phyloP scores from a whole-genome alignment of 2,797 vertebrate genomes.

The Xerus rutilus region DNA sequence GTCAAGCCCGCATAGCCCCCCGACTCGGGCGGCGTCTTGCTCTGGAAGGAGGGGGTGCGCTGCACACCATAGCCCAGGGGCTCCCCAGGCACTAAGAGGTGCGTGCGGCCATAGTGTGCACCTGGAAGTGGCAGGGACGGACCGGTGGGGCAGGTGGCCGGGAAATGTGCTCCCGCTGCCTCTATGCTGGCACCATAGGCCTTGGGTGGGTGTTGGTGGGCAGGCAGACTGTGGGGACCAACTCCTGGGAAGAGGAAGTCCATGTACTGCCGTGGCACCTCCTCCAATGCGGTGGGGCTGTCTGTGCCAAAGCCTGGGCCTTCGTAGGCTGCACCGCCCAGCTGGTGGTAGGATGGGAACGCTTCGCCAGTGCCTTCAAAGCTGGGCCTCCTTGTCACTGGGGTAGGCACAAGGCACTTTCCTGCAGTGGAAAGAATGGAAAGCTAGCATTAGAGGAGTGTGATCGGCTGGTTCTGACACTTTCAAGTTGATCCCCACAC shows the following conservation, averaged over 20 bases:
- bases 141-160: slow-evolving; percentile 88
- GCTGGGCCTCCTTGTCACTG: slow-evolving; percentile 93
- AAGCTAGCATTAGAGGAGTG: neutral
- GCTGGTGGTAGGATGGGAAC: slow-evolving; percentile 94
- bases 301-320: slow-evolving; percentile 92
- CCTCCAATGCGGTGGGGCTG: slow-evolving; percentile 87
- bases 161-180: slow-evolving; percentile 92
- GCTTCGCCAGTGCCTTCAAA: slow-evolving; percentile 93
- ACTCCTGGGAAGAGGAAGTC: slow-evolving; percentile 95
- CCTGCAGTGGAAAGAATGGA: slow-evolving; percentile 86
- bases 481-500: neutral
- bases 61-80: slow-evolving; percentile 93
- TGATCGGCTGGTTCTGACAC: neutral
- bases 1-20: slow-evolving; percentile 92
- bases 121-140: slow-evolving; percentile 93
- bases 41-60: slow-evolving; percentile 97
- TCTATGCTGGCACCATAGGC: slow-evolving; percentile 92
- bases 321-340: slow-evolving; percentile 93
- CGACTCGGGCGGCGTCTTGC: slow-evolving; percentile 92
- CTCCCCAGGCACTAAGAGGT: slow-evolving; percentile 92
- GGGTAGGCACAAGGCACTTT: slow-evolving; percentile 88
- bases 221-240: slow-evolving; percentile 89
- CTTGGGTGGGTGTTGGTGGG: slow-evolving; percentile 92
- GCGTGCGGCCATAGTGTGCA: slow-evolving; percentile 90
- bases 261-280: slow-evolving; percentile 93